These are phyloP conservation scores for Labeo catla DNA, from an alignment of 2,113 vertebrate genomes.

Conservation along the genomic window DNA sequence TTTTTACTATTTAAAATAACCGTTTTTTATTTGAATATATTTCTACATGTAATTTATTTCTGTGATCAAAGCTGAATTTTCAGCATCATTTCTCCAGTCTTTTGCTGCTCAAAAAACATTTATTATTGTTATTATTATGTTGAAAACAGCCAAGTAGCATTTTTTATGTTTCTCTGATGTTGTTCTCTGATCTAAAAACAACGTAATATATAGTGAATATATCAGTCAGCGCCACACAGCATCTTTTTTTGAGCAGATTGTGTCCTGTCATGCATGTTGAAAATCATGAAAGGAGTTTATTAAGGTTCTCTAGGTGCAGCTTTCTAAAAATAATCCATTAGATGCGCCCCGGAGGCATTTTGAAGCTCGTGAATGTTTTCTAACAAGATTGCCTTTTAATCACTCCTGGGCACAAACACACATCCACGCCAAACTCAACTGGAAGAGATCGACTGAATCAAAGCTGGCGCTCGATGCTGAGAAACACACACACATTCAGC, in stretches of 20 bases:
- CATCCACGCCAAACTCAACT: not conserved
- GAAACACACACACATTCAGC: not conserved
- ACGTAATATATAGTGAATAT: no score
- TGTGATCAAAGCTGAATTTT: no score
- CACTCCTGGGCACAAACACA: conserved; percentile 19
- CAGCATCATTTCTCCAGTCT: no score
- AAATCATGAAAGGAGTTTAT: not conserved
- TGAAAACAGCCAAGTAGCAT: no score
- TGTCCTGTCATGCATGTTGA: not conserved
- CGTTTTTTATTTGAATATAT: no score
- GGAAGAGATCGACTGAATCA: not conserved
- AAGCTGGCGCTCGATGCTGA: not conserved
- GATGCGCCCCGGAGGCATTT: not conserved
- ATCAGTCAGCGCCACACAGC: no score
- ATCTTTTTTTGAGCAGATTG: not conserved
- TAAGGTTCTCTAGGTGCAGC: not conserved
- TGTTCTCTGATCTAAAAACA: no score
- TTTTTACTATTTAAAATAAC: no score
- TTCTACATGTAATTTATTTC: no score
- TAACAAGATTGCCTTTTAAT: conserved; percentile 31
- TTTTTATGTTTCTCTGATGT: no score
- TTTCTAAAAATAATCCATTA: not conserved
- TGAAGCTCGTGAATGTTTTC: conserved; percentile 5
- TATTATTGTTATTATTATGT: no score
- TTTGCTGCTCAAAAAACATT: no score